Conservation (phyloP, 2,888 invertebrate genomes). For the Pecten maximus region DNA sequence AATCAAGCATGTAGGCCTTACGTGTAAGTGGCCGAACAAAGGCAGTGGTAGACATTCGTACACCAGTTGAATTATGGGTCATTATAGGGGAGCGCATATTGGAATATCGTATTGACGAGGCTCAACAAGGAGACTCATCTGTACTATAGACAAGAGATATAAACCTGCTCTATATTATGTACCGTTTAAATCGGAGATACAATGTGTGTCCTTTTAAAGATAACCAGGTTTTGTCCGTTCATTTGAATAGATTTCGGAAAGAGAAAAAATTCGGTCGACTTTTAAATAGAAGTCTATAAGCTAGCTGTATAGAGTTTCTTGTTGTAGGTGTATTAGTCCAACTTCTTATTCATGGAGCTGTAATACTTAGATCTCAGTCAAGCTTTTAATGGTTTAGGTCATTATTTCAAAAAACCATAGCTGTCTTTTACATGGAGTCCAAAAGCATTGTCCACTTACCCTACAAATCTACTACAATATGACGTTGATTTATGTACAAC, state of each 20-base stretch:
- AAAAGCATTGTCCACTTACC: background rate
- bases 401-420: background rate
- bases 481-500: background rate
- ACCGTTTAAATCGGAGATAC: background rate
- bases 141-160: background rate
- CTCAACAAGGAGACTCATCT: background rate
- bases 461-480: background rate
- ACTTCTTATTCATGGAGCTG: background rate
- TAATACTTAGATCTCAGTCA: conserved; percentile 23
- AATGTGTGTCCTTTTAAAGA: conserved; percentile 35
- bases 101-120: background rate
- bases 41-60: conserved; percentile 13
- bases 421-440: background rate
- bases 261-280: conserved; percentile 33
- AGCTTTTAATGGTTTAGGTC: background rate
- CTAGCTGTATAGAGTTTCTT: background rate
- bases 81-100: conserved; percentile 2
- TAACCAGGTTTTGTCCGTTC: background rate
- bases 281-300: conserved; percentile 19
- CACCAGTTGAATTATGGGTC: conserved; percentile 33
- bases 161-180: conserved; percentile 18
- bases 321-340: conserved; percentile 14
- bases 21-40: conserved; percentile 15
- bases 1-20: background rate
- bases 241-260: conserved; percentile 22